Percentiles rank a stretch among this genome's conserved stretches.
Conservation (phyloP, 2,888 invertebrate species). For the Andrena haemorrhoa region DNA sequence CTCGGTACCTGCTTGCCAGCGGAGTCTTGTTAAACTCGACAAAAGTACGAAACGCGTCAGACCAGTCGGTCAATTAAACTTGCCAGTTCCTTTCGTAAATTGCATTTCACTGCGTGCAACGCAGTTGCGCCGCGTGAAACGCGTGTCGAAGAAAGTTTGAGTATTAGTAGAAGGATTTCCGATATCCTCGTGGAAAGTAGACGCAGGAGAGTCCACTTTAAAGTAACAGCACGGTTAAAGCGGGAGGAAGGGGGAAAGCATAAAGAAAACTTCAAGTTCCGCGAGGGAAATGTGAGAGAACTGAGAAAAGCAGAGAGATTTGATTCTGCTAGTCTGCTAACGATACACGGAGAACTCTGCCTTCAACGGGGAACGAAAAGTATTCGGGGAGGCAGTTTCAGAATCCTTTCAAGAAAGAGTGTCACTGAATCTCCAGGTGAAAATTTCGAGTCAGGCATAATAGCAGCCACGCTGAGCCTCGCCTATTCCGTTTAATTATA, state of each 20-base stretch:
- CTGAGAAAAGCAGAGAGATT: not conserved
- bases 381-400: not conserved
- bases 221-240: not conserved
- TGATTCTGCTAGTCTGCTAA: conserved; percentile 15
- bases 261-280: conserved; percentile 16
- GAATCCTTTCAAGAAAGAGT: conserved; percentile 9
- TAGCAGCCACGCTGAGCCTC: too few relatives aligned
- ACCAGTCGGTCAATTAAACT: conserved; percentile 10
- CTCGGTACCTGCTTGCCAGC: not conserved
- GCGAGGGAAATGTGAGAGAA: conserved; percentile 11
- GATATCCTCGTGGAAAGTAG: not conserved
- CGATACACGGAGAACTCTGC: conserved; percentile 13
- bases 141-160: not conserved
- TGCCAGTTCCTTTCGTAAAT: not conserved
- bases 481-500: too few relatives aligned
- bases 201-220: not conserved
- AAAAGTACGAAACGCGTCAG: not conserved
- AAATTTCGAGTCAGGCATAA: too few relatives aligned
- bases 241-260: not conserved
- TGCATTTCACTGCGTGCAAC: not conserved
- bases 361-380: not conserved
- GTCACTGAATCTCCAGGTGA: not conserved
- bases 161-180: conserved; percentile 19
- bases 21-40: not conserved
- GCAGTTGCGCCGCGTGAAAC: not conserved